Evolutionary conservation across 2,113 vertebrate species (phyloP).

Genomic region (Eurystomus gularis): DNA sequence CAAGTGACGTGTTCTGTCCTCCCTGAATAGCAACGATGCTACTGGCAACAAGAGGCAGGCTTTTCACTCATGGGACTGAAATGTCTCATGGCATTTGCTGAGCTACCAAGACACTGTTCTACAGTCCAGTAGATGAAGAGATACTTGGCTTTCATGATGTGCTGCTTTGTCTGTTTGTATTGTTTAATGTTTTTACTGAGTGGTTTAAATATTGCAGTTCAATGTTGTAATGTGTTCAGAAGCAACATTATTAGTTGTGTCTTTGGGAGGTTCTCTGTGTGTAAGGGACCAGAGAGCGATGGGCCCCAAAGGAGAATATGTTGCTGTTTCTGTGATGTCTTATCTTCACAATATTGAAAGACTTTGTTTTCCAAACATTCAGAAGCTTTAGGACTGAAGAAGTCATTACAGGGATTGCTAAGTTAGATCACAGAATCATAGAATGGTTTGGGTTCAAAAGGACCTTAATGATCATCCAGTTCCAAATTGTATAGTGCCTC

Average conservation of each 20-base stretch:
- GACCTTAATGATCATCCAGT: no score
- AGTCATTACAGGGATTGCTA: background rate
- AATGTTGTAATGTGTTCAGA: background rate
- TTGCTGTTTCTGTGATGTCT: background rate
- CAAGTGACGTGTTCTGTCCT: background rate
- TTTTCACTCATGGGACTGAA: background rate
- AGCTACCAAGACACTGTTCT: background rate
- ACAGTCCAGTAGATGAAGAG: background rate
- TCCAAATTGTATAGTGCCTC: background rate
- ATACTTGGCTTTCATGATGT: background rate
- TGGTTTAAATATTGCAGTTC: background rate
- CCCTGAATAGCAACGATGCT: accelerated
- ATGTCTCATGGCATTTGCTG: background rate
- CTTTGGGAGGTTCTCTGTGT: background rate
- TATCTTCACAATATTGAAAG: background rate
- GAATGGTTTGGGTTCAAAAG: no score
- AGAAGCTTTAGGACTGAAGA: background rate
- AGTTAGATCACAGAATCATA: background rate
- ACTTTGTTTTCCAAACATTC: background rate
- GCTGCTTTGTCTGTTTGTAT: background rate
- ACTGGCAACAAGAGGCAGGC: background rate
- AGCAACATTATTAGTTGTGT: background rate
- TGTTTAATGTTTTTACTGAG: background rate
- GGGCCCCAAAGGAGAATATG: background rate
- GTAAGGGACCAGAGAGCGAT: background rate